Evolutionary conservation across 2,113 vertebrate species (phyloP).

Genomic region (Mastomys coucha): DNA sequence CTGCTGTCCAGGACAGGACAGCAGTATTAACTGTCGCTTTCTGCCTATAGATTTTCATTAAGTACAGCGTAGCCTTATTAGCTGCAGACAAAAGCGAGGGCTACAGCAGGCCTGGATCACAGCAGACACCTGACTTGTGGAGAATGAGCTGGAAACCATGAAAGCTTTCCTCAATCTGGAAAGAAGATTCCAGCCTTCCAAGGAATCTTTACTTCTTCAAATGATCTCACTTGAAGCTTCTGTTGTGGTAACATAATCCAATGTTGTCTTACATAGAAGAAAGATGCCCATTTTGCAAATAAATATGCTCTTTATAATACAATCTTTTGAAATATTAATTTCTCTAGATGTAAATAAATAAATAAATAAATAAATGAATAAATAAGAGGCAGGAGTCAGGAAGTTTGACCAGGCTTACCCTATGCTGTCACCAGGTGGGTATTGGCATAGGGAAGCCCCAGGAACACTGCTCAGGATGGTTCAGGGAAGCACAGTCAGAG

Average conservation of each 20-base stretch:
- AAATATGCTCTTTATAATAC: neutral
- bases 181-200: neutral
- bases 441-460: too few species aligned
- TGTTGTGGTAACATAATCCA: neutral
- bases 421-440: too few species aligned
- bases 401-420: too few species aligned
- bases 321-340: neutral
- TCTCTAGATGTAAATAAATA: neutral
- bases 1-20: slow-evolving; percentile 33
- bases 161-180: neutral
- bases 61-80: neutral
- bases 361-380: too few species aligned
- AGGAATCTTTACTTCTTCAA: neutral
- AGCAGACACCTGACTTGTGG: neutral
- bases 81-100: slow-evolving; percentile 3
- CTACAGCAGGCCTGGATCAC: neutral
- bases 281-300: neutral
- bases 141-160: neutral
- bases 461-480: too few species aligned
- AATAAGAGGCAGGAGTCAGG: too few species aligned
- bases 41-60: slow-evolving; percentile 25
- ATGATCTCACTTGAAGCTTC: slow-evolving; percentile 30
- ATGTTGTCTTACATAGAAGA: neutral
- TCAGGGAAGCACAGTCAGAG: too few species aligned
- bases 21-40: slow-evolving; percentile 50